Conservation (phyloP, 2,797 vertebrate species). For the Catharus ustulatus region DNA sequence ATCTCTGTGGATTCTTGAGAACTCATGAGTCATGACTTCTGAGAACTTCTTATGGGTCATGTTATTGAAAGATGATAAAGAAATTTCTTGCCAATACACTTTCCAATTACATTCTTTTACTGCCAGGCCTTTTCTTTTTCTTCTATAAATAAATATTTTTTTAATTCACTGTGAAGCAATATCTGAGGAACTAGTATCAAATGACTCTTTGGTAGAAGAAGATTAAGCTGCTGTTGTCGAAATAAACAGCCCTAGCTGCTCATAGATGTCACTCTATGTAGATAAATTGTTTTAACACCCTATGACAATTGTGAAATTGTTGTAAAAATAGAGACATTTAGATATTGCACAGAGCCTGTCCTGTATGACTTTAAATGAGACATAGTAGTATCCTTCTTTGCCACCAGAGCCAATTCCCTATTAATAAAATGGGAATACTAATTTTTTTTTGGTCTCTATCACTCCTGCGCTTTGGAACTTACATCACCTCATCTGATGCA, state of each 20-base stretch:
- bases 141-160: neutral
- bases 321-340: neutral
- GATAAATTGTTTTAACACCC: neutral
- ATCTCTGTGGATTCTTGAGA: neutral
- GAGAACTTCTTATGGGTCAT: neutral
- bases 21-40: neutral
- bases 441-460: neutral
- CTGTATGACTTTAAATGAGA: neutral
- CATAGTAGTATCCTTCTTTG: neutral
- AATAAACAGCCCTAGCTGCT: neutral
- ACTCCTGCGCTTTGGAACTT: neutral
- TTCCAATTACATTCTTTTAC: neutral
- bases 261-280: neutral
- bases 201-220: neutral
- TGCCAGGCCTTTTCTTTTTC: neutral
- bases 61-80: neutral
- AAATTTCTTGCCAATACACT: neutral
- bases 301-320: neutral
- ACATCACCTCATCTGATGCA: neutral
- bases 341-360: neutral
- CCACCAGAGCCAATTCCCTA: neutral
- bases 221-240: neutral
- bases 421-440: neutral
- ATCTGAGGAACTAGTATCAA: neutral
- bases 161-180: neutral